phyloP scores from a whole-genome alignment of 2,113 vertebrate species.

The Cyprinodon brontotheroides region DNA sequence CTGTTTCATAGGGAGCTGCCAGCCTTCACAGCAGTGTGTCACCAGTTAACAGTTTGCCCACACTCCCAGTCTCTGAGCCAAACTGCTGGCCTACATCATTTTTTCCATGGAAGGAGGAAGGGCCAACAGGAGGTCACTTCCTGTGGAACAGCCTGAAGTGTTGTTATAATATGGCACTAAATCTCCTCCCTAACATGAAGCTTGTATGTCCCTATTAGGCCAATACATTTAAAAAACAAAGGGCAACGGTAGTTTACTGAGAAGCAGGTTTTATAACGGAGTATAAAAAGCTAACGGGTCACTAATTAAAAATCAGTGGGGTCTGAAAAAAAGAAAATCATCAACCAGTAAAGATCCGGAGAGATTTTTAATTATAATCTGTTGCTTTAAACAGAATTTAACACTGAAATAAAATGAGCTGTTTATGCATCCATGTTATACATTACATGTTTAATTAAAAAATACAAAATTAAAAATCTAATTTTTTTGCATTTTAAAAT shows the following conservation, averaged over 20 bases:
- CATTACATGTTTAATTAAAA: no score
- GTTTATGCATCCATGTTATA: no score
- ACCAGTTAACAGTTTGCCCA: constrained; percentile 20
- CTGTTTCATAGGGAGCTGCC: constrained; percentile 41
- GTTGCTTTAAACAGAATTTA: no score
- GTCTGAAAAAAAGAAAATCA: no score
- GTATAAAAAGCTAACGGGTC: no score
- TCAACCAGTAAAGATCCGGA: no score
- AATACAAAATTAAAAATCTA: no score
- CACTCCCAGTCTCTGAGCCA: constrained; percentile 46
- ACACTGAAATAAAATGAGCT: no score
- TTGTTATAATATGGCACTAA: constrained; percentile 11
- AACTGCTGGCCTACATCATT: constrained; percentile 10
- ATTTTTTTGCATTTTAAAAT: no score
- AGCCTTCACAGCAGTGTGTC: constrained; percentile 38
- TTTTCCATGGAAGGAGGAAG: constrained; percentile 44
- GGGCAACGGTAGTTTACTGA: background rate
- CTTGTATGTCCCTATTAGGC: background rate
- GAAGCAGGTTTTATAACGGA: no score
- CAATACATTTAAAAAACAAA: background rate
- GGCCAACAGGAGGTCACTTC: constrained; percentile 30
- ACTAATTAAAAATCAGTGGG: no score
- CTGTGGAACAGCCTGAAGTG: constrained; percentile 12
- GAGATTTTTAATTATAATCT: no score
- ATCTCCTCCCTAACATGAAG: constrained; percentile 18